Evolutionary conservation across 2,113 vertebrate genomes (phyloP).

Genomic region (Lates calcarifer): DNA sequence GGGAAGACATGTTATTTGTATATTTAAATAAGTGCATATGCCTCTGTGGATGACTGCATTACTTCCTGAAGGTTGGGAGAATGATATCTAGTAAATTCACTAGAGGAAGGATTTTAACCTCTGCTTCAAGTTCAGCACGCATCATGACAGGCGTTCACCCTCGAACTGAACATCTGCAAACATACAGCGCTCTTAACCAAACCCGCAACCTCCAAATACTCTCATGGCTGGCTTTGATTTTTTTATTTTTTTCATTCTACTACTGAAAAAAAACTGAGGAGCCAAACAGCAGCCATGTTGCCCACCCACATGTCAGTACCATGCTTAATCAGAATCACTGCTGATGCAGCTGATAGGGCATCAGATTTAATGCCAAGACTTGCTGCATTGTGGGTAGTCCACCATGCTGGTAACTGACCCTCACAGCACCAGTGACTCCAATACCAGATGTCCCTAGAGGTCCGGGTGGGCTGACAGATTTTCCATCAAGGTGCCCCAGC

Average conservation of each 20-base stretch:
- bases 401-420: not conserved
- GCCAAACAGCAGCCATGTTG: constrained; percentile 23
- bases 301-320: constrained; percentile 9
- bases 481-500: not conserved
- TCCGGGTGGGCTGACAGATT: not conserved
- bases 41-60: constrained; percentile 14
- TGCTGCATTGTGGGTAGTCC: constrained; percentile 12
- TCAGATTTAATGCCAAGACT: not conserved
- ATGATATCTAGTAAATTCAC: constrained; percentile 1
- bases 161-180: constrained; percentile 70
- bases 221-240: constrained; percentile 46
- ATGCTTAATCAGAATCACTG: constrained; percentile 33
- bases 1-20: not conserved
- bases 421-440: not conserved
- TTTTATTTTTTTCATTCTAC: constrained; percentile 21
- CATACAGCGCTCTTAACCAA: constrained; percentile 55
- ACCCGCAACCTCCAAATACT: constrained; percentile 68
- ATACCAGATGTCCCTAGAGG: not conserved
- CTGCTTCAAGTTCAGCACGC: constrained; percentile 55
- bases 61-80: constrained; percentile 22
- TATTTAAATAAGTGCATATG: constrained; percentile 9
- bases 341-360: not conserved
- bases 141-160: constrained; percentile 57
- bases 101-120: constrained; percentile 46
- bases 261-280: constrained; percentile 22